A percentile compares a stretch with the other conserved stretches of the same genome.
These are phyloP conservation scores for Anolis sagrei DNA, from an alignment of 2,113 vertebrate genomes.

Conservation along the genomic window DNA sequence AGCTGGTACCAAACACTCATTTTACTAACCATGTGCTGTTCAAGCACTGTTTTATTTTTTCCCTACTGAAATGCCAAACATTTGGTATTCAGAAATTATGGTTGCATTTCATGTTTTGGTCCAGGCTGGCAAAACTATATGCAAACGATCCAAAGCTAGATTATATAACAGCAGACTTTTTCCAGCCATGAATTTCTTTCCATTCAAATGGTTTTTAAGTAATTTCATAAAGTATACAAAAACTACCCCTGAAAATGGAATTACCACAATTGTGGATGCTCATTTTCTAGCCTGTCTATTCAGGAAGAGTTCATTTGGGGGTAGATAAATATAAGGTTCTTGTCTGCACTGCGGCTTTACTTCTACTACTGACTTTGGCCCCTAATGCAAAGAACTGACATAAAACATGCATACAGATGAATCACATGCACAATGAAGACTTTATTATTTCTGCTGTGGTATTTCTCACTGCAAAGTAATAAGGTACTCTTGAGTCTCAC, in stretches of 20 bases:
- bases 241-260: not conserved
- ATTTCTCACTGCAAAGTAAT: not conserved
- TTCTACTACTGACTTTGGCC: not conserved
- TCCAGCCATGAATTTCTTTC: not conserved
- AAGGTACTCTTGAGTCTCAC: not conserved
- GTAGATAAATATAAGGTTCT: not conserved
- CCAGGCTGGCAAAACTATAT: constrained; percentile 5
- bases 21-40: constrained; percentile 1
- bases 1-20: not conserved
- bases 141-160: not conserved
- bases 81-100: not conserved
- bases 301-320: not conserved
- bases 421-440: not conserved
- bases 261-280: not conserved
- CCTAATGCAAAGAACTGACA: not conserved
- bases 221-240: constrained; percentile 9
- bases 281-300: not conserved
- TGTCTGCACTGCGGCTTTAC: not conserved
- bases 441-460: not conserved
- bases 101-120: not conserved
- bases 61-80: not conserved
- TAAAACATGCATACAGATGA: not conserved
- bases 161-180: constrained; percentile 10
- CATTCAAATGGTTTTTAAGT: not conserved
- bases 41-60: constrained; percentile 11